Evolutionary conservation across 2,113 vertebrate species (phyloP).

Genomic region (Vombatus ursinus): DNA sequence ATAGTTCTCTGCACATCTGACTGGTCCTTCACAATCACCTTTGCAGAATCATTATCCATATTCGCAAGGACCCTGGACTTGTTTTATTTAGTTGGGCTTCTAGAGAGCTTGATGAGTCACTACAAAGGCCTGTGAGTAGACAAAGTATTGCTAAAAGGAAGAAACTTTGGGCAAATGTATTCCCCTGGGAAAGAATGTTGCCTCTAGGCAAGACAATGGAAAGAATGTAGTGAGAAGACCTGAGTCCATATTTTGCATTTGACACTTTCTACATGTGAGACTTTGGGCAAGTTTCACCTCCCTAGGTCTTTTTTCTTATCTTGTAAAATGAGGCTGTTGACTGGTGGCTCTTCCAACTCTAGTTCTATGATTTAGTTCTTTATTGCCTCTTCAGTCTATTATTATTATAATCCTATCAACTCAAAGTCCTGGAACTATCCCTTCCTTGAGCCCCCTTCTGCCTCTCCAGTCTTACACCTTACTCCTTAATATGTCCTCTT

Average conservation of each 20-base stretch:
- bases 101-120: neutral
- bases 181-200: neutral
- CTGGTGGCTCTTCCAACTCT: too few species aligned
- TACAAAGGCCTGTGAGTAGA: neutral
- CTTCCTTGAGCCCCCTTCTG: too few species aligned
- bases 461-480: too few species aligned
- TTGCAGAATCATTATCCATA: neutral
- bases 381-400: too few species aligned
- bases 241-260: neutral
- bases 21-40: too few species aligned
- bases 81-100: neutral
- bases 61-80: neutral
- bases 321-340: neutral
- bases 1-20: too few species aligned
- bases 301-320: neutral
- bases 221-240: neutral
- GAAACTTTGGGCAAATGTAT: neutral
- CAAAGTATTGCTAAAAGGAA: neutral
- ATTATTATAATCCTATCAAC: too few species aligned
- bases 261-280: neutral
- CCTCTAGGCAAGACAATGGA: neutral
- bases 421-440: too few species aligned
- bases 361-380: too few species aligned
- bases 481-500: too few species aligned
- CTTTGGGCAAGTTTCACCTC: neutral